Evolutionary conservation across 2,113 vertebrate species (phyloP), one percentile per base, ranked within the genome.

Genomic region (Acrocephalus arundinaceus): DNA sequence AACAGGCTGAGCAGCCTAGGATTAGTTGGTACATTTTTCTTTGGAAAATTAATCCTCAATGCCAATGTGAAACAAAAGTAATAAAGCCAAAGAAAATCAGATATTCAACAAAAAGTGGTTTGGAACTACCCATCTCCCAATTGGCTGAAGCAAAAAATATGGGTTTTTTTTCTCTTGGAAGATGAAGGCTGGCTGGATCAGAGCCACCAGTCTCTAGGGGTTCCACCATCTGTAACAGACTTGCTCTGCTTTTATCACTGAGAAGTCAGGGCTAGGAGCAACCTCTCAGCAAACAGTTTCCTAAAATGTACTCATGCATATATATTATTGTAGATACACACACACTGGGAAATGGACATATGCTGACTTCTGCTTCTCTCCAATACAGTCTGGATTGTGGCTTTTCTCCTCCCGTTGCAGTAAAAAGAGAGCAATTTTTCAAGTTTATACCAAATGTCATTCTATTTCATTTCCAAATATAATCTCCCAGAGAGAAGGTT

Each of bases 391-490:
- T 88, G 87, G 89, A 89, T 80, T 91, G 92, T 78, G 88, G 72
- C 72, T 92, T 89, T 88, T 87, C 94, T 92, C 65, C 87, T 96
- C 89, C 97, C 85, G 94, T 96, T 85, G 85, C 90, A 75, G 89
- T 74, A 88, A 93, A 90, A 91, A 92, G 94, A 95, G 93, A 96
- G 96, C 95, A 92, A 94, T 97, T 97, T 97, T 96, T 96, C 96
- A 94, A 90, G 89, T 93, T 96, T 95, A 97, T 96, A 93, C 92
- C 15, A 49, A 94, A 95, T 95, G 91, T 95, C 97, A 97, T 94
- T 93, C 95, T 54, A 87, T 94, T 97, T 97, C 95, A 92, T 94
- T 96, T 97, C 96, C 92, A 94, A 97, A 97, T 82, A 95, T 87
- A 92, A 90, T 95, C 96, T 97, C 92, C 59, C 22, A 61, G 96